These are phyloP conservation scores for Xerus inauris DNA, from an alignment of 2,113 vertebrate genomes.

Conservation along the genomic window DNA sequence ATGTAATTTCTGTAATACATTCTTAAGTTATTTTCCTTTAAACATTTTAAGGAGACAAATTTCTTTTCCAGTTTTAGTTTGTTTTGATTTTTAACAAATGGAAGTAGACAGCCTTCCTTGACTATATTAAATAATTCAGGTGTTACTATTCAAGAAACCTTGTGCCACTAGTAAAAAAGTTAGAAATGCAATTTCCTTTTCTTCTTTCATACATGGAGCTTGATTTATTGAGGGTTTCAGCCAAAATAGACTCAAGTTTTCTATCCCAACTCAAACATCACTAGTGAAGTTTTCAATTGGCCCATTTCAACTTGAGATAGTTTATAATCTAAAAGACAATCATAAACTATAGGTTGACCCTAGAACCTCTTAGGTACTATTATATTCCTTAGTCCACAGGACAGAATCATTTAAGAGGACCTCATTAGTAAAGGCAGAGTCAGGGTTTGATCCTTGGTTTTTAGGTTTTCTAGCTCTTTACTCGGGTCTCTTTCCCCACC, in stretches of 20 bases:
- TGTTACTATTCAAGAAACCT: neutral
- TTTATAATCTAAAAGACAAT: neutral
- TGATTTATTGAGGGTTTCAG: slow-evolving; percentile 32
- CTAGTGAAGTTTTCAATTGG: slow-evolving; percentile 8
- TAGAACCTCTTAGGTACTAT: neutral
- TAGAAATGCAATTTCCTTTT: slow-evolving; percentile 43
- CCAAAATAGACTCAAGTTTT: slow-evolving; percentile 35
- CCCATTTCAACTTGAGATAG: neutral
- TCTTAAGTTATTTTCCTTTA: slow-evolving; percentile 39
- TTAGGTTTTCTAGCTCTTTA: slow-evolving; percentile 52
- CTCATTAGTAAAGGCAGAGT: slow-evolving; percentile 21
- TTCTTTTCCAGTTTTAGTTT: neutral
- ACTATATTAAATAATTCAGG: slow-evolving; percentile 4
- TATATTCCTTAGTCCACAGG: neutral
- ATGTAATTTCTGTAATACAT: neutral
- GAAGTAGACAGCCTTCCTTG: neutral
- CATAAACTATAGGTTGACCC: neutral
- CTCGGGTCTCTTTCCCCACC: neutral
- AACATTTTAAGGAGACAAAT: slow-evolving; percentile 27
- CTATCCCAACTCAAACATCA: neutral
- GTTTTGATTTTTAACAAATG: neutral
- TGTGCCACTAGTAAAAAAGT: neutral
- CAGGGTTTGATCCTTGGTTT: slow-evolving; percentile 25
- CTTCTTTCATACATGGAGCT: neutral
- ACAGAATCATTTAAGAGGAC: slow-evolving; percentile 7